Evolutionary conservation across 2,113 vertebrate species (phyloP).

Genomic region (Rhinichthys klamathensis): DNA sequence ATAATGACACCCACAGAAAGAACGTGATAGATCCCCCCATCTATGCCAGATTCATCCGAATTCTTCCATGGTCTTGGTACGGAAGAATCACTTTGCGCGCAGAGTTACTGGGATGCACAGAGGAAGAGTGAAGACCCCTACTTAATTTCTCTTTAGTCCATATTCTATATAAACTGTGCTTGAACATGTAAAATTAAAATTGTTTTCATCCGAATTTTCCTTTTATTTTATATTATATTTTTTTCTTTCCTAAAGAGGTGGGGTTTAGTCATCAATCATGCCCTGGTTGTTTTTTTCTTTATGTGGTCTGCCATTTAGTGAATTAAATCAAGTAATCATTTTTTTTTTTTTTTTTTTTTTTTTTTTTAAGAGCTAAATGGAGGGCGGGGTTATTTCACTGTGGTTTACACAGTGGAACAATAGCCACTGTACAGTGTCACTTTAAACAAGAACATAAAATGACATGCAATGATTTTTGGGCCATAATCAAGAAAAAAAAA

Average conservation of each 20-base stretch:
- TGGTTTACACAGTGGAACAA: constrained; percentile 70
- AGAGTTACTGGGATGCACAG: constrained; percentile 93
- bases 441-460: constrained; percentile 72
- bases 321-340: constrained; percentile 80
- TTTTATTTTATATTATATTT: constrained; percentile 74
- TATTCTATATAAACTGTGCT: constrained; percentile 85
- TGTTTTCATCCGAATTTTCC: constrained; percentile 79
- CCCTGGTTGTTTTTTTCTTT: constrained; percentile 64
- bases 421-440: constrained; percentile 79
- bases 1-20: constrained; percentile 99
- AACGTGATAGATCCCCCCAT: constrained; percentile 95
- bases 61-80: constrained; percentile 98
- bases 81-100: constrained; percentile 94
- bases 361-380: constrained; percentile 61
- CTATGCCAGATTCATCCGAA: constrained; percentile 86
- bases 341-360: constrained; percentile 47
- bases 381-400: constrained; percentile 62
- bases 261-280: constrained; percentile 54
- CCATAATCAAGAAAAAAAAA: constrained; percentile 56
- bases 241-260: constrained; percentile 59
- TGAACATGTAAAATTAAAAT: constrained; percentile 83
- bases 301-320: constrained; percentile 38
- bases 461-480: constrained; percentile 64
- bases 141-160: constrained; percentile 59
- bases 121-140: constrained; percentile 82